phyloP scores from a whole-genome alignment of 2,797 vertebrate genomes.

The Petrocephalus sullivani region DNA sequence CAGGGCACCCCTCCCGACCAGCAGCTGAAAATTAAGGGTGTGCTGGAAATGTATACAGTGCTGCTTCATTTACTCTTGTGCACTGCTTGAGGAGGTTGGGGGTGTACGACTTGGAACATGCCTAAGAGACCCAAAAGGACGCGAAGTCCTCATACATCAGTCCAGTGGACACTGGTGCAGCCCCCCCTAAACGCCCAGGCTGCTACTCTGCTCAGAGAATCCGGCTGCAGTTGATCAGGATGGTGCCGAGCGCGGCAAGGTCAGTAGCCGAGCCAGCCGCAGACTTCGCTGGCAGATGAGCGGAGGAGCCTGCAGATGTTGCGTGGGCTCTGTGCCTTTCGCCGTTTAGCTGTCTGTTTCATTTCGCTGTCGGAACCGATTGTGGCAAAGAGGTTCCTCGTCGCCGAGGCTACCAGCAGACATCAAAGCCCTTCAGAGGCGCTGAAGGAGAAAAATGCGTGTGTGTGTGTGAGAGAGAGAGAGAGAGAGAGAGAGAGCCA shows the following conservation, averaged over 20 bases:
- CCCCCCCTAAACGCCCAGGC: neutral
- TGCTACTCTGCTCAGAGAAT: neutral
- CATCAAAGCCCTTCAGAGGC: neutral
- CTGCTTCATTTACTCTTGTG: conserved; percentile 42
- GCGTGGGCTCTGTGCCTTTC: neutral
- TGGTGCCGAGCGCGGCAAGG: neutral
- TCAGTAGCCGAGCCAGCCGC: neutral
- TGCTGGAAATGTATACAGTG: conserved; percentile 37
- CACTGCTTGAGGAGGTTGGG: neutral
- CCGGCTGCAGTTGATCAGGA: neutral
- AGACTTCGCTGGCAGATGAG: neutral
- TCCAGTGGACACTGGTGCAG: no score
- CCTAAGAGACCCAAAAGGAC: neutral
- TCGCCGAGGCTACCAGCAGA: neutral
- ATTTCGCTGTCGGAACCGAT: neutral
- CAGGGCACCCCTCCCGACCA: conserved; percentile 6
- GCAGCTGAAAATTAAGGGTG: conserved; percentile 43
- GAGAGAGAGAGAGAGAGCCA: neutral
- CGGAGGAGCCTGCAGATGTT: neutral
- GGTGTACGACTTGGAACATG: neutral
- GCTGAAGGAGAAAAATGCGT: neutral
- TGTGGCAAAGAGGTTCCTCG: neutral
- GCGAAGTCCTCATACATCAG: neutral
- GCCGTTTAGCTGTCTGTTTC: neutral
- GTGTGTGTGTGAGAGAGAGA: neutral